Base-by-base conservation (phyloP, 2,888 invertebrate species). In the Campoplex nolae region DNA sequence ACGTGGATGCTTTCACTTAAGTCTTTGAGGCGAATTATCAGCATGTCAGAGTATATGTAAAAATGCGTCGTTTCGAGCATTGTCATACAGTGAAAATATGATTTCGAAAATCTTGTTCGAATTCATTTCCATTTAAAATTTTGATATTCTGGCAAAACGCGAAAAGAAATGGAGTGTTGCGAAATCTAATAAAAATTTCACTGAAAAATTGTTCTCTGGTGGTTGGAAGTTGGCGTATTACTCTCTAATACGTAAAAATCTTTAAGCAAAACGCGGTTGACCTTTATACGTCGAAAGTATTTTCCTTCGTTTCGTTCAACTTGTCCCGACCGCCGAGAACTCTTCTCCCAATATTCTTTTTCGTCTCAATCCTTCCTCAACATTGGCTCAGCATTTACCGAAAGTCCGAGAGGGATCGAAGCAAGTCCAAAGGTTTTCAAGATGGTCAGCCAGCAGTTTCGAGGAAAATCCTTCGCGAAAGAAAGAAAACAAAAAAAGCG, bases 401-500 rank as follows among this genome's bases (percentile, higher is more conserved):
- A 75, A 87, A 90, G 88, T 88, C 87, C 84, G 80, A 54, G 87
- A 28, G 58, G 73, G 58, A 71, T 76, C 54, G 85, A 83, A 89
- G 87, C 86, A 85, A 85, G 76, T 45, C 65, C 73, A 71, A 74
- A 58, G 68, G 51, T 79, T 79, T 78, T 76, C 51, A 79, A 48
- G 62, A 23, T 56, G 80, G 56, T 65, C 78, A 58, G 79, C 65
- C 38, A 67, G 75, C 38, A 67, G 75, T 58, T 79, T 56, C 56
- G 51, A 35, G 70, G 48, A 75, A 68, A 87, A 82, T 81, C 68
- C 65, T 42, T 16, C 23, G 35, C 9, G 35, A 35, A 74, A 16
- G 38, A 23, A 67, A 75, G 65, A 85, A 58, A 32, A 58, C 62
- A 75, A 75, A 74, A 56, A 35, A 45, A 23, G 23, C 23, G 23